A percentile compares a stretch with the other conserved stretches of the same genome.
Evolutionary conservation across 2,797 vertebrate genomes (phyloP).

Genomic region (Acanthurus tractus): DNA sequence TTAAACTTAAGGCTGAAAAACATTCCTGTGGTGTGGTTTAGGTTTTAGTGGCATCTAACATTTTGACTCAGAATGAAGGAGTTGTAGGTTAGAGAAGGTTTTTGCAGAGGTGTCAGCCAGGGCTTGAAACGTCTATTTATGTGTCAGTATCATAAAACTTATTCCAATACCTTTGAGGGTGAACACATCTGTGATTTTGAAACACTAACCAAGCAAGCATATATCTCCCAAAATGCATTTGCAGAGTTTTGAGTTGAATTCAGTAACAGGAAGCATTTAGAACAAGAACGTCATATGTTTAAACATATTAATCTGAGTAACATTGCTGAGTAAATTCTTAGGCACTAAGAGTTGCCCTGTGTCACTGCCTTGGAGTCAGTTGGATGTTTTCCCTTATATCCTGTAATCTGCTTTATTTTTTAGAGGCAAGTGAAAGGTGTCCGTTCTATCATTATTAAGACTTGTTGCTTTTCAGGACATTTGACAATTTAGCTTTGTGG

Average conservation of each 20-base stretch:
- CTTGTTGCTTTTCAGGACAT: slow-evolving; percentile 5
- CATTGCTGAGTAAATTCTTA: neutral
- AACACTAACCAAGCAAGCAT: neutral
- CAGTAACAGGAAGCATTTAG: neutral
- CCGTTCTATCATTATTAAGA: slow-evolving; percentile 8
- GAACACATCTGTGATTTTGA: slow-evolving; percentile 2
- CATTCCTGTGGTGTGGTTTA: slow-evolving; percentile 21
- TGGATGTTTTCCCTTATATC: slow-evolving; percentile 16
- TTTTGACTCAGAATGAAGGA: neutral
- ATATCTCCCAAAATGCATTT: slow-evolving; percentile 17
- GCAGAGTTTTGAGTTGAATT: neutral
- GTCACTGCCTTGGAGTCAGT: slow-evolving; percentile 21
- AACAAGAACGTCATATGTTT: too few relatives aligned
- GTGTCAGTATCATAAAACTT: neutral
- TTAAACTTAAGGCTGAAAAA: slow-evolving; percentile 8
- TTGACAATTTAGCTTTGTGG: neutral
- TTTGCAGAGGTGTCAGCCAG: slow-evolving; percentile 15
- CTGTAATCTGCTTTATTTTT: slow-evolving; percentile 19
- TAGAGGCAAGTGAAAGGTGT: slow-evolving; percentile 34
- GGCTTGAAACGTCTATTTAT: slow-evolving; percentile 8
- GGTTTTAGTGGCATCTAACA: slow-evolving; percentile 14
- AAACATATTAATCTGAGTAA: neutral
- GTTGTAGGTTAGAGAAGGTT: slow-evolving; percentile 5
- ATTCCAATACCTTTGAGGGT: neutral
- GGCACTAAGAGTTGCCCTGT: neutral